Evolutionary conservation across 2,888 invertebrate species (phyloP).

Genomic region (Hololepta plana): DNA sequence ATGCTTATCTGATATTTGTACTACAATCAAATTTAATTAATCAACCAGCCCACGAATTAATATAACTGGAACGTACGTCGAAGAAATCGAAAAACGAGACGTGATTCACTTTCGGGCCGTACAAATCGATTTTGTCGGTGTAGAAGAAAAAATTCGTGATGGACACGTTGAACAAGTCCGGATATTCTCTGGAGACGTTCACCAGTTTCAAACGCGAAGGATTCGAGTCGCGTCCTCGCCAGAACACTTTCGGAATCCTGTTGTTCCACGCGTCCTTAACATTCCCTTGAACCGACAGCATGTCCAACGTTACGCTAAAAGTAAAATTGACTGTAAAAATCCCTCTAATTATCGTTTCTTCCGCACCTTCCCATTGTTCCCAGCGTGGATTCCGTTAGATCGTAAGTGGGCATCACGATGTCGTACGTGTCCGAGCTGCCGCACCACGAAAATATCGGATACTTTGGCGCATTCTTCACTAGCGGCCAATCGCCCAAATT

Average conservation of each 20-base stretch:
- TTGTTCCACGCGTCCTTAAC: slow-evolving; percentile 51
- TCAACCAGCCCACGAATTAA: background rate
- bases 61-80: slow-evolving; percentile 44
- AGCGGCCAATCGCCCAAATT: slow-evolving; percentile 96
- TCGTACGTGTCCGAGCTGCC: slow-evolving; percentile 72
- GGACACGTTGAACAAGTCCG: slow-evolving; percentile 74
- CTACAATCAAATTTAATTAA: slow-evolving; percentile 30
- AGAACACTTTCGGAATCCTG: slow-evolving; percentile 62
- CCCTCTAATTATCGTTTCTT: background rate
- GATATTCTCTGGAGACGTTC: slow-evolving; percentile 52
- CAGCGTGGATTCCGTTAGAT: slow-evolving; percentile 77
- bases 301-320: slow-evolving; percentile 62
- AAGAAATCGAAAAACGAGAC: slow-evolving; percentile 89
- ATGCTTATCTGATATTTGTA: slow-evolving; percentile 88
- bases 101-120: slow-evolving; percentile 71
- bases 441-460: slow-evolving; percentile 93
- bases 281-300: slow-evolving; percentile 77
- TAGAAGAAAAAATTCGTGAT: slow-evolving; percentile 96
- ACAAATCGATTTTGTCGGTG: slow-evolving; percentile 59
- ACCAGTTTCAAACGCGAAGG: slow-evolving; percentile 67
- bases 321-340: slow-evolving; percentile 6
- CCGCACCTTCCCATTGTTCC: slow-evolving; percentile 82
- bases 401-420: slow-evolving; percentile 90
- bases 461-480: slow-evolving; percentile 31
- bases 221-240: slow-evolving; percentile 88